Evolutionary conservation across 2,888 invertebrate species (phyloP), one percentile per base, ranked within the genome.

Genomic region (Hypena proboscidalis): DNA sequence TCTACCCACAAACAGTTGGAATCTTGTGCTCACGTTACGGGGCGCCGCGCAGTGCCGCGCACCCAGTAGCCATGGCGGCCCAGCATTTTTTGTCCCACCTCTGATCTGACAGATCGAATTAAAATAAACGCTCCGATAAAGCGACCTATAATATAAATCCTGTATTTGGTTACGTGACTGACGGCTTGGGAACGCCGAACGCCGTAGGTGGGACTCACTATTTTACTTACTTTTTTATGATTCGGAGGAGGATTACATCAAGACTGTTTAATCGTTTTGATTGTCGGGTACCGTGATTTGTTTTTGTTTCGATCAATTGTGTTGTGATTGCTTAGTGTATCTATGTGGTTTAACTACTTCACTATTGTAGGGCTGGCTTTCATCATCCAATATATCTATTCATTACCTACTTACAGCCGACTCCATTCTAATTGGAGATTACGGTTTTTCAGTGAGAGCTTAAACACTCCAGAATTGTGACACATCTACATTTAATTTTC

Each of bases 51-150:
- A 70, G 13, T 39, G 31, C 25, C 36, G 57, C 46, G 62, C 67
- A 72, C 75, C 66, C 86, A 74, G 88, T 88, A 90, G 90, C 88
- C 67, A 71, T 73, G 74, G 75, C 74, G 77, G 30, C 46, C 50
- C 43, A 58, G 62, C 27, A 57, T 88, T 89, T 88, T 90, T 88
- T 87, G 77, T 79, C 74, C 79, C 78, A 75, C 77, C 74, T 80
- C 90, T 89, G 90, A 90, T 80, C 90, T 89, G 90, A 90, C 90
- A 90, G 88, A 87, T 89, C 89, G 80, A 89, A 90, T 90, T 90
- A 90, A 88, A 90, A 89, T 90, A 90, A 90, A 90, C 88, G 90
- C 80, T 87, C 71, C 80, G 87, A 87, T 87, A 88, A 82, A 77
- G 82, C 87, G 83, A 86, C 83, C 82, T 83, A 84, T 80, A 86